These are phyloP conservation scores for Sander vitreus DNA, from an alignment of 2,113 vertebrate genomes.

Conservation along the genomic window DNA sequence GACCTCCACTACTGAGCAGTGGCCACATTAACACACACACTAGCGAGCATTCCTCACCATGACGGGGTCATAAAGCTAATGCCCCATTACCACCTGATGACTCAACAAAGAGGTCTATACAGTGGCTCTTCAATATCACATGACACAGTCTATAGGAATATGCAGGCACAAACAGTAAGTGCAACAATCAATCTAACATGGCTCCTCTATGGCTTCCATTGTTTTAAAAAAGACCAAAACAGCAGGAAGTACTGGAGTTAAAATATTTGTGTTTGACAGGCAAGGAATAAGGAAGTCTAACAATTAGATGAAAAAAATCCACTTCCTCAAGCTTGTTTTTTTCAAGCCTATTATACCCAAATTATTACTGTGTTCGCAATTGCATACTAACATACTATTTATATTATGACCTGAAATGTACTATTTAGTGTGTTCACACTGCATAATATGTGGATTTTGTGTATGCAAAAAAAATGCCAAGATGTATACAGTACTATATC, in stretches of 20 bases:
- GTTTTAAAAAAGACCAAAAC: slow-evolving; percentile 7
- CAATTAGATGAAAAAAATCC: neutral
- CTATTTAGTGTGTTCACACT: too few species aligned
- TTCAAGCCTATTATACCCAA: neutral
- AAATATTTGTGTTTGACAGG: neutral
- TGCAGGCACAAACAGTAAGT: slow-evolving; percentile 13
- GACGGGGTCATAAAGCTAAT: slow-evolving; percentile 59
- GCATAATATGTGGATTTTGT: too few species aligned
- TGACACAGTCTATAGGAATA: slow-evolving; percentile 9
- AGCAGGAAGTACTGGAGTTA: slow-evolving; percentile 32
- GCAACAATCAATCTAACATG: neutral
- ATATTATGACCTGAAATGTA: too few species aligned
- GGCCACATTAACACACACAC: slow-evolving; percentile 61
- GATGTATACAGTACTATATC: too few species aligned
- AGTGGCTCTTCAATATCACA: slow-evolving; percentile 10
- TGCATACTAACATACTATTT: too few species aligned
- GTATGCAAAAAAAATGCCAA: too few species aligned
- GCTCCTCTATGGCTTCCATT: neutral
- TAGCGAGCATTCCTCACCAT: slow-evolving; percentile 62
- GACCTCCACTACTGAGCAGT: slow-evolving; percentile 52
- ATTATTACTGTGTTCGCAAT: neutral
- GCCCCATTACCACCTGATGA: slow-evolving; percentile 25
- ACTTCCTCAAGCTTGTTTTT: slow-evolving; percentile 28
- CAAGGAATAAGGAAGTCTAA: slow-evolving; percentile 1
- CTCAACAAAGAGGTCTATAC: slow-evolving; percentile 27